These are phyloP conservation scores for Parascotia fuliginaria DNA, from an alignment of 2,888 invertebrate species.

Conservation along the genomic window DNA sequence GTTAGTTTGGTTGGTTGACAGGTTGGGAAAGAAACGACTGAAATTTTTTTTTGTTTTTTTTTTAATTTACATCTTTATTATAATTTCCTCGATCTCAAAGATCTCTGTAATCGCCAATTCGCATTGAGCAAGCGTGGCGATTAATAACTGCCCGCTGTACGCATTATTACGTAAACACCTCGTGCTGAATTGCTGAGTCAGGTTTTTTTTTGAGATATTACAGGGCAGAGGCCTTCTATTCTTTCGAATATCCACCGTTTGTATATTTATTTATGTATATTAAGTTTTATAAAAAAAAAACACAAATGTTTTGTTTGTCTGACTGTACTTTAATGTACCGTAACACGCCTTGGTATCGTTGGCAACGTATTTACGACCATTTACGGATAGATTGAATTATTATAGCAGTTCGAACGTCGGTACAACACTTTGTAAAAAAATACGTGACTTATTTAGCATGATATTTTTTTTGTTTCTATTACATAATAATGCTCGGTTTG, in stretches of 20 bases:
- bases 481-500: constrained; percentile 4
- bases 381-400: constrained; percentile 46
- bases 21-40: constrained; percentile 1
- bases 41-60: no score
- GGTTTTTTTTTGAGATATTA: no score
- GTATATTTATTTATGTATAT: no score
- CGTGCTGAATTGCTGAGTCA: no score
- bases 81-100: no score
- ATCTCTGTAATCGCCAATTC: no score
- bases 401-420: constrained; percentile 30
- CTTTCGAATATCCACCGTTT: no score
- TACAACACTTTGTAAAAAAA: constrained; percentile 24
- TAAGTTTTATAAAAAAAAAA: not conserved
- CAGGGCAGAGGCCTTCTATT: no score
- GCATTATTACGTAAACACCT: no score
- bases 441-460: constrained; percentile 20
- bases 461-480: constrained; percentile 18
- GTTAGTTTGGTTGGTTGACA: constrained; percentile 30
- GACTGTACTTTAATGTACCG: constrained; percentile 32
- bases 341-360: constrained; percentile 34
- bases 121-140: no score
- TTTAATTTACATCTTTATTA: no score
- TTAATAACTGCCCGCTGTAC: no score
- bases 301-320: constrained; percentile 7
- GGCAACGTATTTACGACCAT: constrained; percentile 38